These are phyloP conservation scores for Aphaenogaster ashmeadi DNA, from an alignment of 1,140 invertebrate species.

Conservation along the genomic window DNA sequence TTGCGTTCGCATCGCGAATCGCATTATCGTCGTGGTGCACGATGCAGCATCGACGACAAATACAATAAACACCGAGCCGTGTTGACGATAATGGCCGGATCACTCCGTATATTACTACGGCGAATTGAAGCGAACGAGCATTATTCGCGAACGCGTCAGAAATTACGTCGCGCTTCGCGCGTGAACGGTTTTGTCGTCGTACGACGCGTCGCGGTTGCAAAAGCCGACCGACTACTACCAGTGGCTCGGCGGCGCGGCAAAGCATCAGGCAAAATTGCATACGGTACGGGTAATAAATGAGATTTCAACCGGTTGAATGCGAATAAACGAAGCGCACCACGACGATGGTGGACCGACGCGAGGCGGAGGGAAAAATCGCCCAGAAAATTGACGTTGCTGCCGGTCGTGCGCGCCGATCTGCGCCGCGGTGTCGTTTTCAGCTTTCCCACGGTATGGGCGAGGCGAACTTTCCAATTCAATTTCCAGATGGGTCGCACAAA, in stretches of 20 bases:
- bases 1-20: slow-evolving; percentile 51
- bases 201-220: slow-evolving; percentile 51
- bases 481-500: slow-evolving; percentile 77
- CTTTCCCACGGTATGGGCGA: slow-evolving; percentile 70
- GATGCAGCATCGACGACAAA: slow-evolving; percentile 57
- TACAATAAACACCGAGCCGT: slow-evolving; percentile 64
- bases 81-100: slow-evolving; percentile 57
- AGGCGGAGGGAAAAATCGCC: slow-evolving; percentile 51
- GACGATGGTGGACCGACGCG: slow-evolving; percentile 13
- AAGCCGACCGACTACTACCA: slow-evolving; percentile 26
- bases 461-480: slow-evolving; percentile 82
- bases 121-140: slow-evolving; percentile 30
- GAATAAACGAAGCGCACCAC: slow-evolving; percentile 66
- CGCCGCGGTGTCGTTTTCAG: slow-evolving; percentile 69
- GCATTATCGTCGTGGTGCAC: slow-evolving; percentile 53
- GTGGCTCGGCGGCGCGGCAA: slow-evolving; percentile 1
- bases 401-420: background rate
- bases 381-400: slow-evolving; percentile 63
- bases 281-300: slow-evolving; percentile 51
- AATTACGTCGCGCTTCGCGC: slow-evolving; percentile 12
- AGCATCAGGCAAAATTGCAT: slow-evolving; percentile 56
- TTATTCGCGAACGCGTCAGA: slow-evolving; percentile 29
- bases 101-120: slow-evolving; percentile 12
- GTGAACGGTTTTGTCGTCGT: slow-evolving; percentile 21
- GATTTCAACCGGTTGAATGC: slow-evolving; percentile 67